Percentiles rank a stretch among this genome's conserved stretches.
phyloP scores from a whole-genome alignment of 2,113 vertebrate genomes.

The Pseudorectes ferrugineus region DNA sequence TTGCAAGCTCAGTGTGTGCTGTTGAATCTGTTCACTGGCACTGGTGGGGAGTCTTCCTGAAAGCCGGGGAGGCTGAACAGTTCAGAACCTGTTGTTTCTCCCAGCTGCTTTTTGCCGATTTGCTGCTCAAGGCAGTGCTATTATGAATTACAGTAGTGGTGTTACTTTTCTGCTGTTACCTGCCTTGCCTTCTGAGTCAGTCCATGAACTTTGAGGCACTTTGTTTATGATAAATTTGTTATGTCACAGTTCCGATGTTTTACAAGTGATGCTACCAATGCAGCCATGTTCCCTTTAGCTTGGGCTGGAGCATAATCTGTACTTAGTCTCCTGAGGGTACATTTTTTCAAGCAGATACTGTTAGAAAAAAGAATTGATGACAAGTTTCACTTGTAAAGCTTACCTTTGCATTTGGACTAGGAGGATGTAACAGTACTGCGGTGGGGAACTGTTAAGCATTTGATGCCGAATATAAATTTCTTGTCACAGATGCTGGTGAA shows the following conservation, averaged over 20 bases:
- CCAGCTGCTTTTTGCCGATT: background rate
- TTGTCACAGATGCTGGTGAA: background rate
- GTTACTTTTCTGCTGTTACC: background rate
- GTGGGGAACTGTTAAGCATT: background rate
- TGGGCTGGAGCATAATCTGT: background rate
- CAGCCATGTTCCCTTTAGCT: background rate
- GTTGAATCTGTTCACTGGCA: background rate
- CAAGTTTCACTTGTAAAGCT: background rate
- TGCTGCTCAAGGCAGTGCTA: background rate
- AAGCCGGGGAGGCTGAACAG: accelerated
- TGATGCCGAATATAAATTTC: background rate
- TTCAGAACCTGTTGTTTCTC: background rate
- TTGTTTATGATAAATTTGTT: background rate
- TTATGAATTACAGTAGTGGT: background rate
- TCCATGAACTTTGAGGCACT: background rate
- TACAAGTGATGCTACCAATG: background rate
- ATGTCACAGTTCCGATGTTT: background rate
- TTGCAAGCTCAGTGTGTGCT: background rate
- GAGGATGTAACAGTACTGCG: background rate
- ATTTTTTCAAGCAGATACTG: background rate
- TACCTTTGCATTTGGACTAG: background rate
- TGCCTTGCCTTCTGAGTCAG: background rate
- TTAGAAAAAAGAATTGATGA: background rate
- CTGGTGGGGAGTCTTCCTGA: background rate
- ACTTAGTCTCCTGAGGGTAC: background rate